Base-by-base conservation (phyloP, 2,113 vertebrate species). In the Dolichotis patagonum region DNA sequence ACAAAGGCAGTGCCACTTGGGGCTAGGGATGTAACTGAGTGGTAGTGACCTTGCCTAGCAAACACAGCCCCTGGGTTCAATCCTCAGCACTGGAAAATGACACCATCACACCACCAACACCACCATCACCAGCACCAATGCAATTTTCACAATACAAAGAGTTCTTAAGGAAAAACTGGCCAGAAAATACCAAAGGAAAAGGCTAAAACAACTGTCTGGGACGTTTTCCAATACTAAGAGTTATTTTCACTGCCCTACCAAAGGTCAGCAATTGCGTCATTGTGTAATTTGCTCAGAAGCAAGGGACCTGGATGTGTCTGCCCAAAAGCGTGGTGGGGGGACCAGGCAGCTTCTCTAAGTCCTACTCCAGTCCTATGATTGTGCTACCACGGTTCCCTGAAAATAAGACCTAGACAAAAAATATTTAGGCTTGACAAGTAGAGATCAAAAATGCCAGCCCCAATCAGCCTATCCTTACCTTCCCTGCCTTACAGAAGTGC, bases 121-220 rank as follows among this genome's bases (percentile, higher is more conserved):
- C 32, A 69, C 1, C 35, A 71, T 0, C 67, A 69, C 0, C 14
- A 38, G 0, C 35, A n/a, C 14, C 65, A 71, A 30, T 4, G 11
- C 13, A 41, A 43, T 80, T 58, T 90, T 78, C 93, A 88, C 19
- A 35, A 69, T 35, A 54, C 24, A n/a, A 82, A 41, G 62, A 2
- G 32, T 35, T 67, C 67, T 86, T 41, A 20, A 3, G 20, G 62
- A 80, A 49, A 49, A 85, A 26, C n/a, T 67, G 35, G 28, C 41
- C 20, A 35, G 81, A 71, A 92, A 92, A 78, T 52, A 28, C 32
- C 14, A 17, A 32, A 4, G 52, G 78, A 49, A 52, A 67, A 89
- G 24, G 4, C 78, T 85, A 30, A n/a, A 41, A 71, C 0, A 28
- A 88, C 13, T 22, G 5, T 38, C n/a, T 56, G 43, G 73, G 46